Evolutionary conservation across 2,797 vertebrate genomes (phyloP).

Genomic region (Percopsis omiscomaycus): DNA sequence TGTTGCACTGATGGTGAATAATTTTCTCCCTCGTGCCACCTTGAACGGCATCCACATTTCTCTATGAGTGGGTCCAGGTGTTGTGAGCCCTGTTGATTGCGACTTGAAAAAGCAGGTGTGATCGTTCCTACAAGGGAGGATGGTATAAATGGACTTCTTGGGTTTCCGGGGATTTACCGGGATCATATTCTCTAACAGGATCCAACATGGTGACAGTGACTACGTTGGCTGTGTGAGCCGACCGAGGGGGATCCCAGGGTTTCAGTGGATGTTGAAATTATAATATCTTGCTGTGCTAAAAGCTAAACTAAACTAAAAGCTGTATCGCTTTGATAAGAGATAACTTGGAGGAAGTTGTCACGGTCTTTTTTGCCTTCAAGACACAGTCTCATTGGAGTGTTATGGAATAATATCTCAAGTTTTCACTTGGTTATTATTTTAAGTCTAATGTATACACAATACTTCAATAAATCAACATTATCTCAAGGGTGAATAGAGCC

Average conservation of each 20-base stretch:
- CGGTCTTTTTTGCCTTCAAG: neutral
- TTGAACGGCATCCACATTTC: slow-evolving; percentile 3
- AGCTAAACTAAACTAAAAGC: slow-evolving; percentile 50
- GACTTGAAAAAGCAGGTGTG: slow-evolving; percentile 27
- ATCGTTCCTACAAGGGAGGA: slow-evolving; percentile 37
- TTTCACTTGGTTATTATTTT: slow-evolving; percentile 17
- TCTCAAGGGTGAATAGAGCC: slow-evolving; percentile 14
- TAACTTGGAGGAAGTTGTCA: slow-evolving; percentile 20
- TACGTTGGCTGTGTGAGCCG: slow-evolving; percentile 14
- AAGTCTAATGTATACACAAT: slow-evolving; percentile 2
- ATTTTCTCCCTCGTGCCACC: neutral
- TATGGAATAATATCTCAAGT: neutral
- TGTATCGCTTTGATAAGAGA: slow-evolving; percentile 32
- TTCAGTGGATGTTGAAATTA: slow-evolving; percentile 42
- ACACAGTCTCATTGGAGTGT: slow-evolving; percentile 1
- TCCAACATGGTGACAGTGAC: slow-evolving; percentile 48
- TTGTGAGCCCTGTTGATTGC: slow-evolving; percentile 16
- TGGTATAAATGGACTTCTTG: slow-evolving; percentile 51
- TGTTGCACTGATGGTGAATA: neutral
- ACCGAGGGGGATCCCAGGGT: slow-evolving; percentile 32
- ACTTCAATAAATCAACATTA: neutral
- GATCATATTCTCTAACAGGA: slow-evolving; percentile 54
- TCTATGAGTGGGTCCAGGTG: slow-evolving; percentile 5
- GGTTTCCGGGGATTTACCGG: slow-evolving; percentile 65
- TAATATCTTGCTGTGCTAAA: slow-evolving; percentile 49